Evolutionary conservation across 2,113 vertebrate genomes (phyloP), one percentile per base, ranked within the genome.

Genomic region (Progne subis): DNA sequence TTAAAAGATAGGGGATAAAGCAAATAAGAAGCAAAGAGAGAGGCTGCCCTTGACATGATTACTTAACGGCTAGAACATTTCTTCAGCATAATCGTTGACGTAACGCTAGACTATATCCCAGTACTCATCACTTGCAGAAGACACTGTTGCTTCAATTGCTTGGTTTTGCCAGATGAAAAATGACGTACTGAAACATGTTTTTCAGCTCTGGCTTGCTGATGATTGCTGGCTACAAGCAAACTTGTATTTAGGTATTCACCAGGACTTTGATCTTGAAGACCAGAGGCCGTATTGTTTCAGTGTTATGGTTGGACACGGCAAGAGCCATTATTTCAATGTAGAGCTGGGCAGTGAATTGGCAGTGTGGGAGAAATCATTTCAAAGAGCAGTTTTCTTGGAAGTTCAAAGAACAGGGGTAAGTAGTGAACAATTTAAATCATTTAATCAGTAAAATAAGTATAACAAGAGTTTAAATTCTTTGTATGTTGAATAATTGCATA

Each of bases 351-450:
- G 95, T 15, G 99, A 99, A 80, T 94, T 99, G 77, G 98, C 98
- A 2, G 39, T 98, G 39, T 99, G 99, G 99, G 99, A 99, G 96
- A 99, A 98, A 96, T 98, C 98, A 28, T 99, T 99, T 97, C 99
- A 99, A 96, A 99, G 97, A 97, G 99, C 99, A 0, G 98, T 98
- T 69, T 99, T 99, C 98, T 92, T 98, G 98, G 99, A 99, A 94
- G 99, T 99, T 75, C 99, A 99, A 96, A 98, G 99, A 96, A 98
- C 97, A 34, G 97, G 98, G 97, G 99, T 99, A 96, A 99, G 99
- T 98, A 71, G n/a, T 49, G 13, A 52, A 37, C 39, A 11, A 59
- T 52, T 75, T 83, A 80, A 81, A 77, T 46, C 2, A 23, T 47
- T 78, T 63, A 11, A 56, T 41, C 13, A 9, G 4, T 80, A 49